Base-by-base conservation (phyloP, 2,888 invertebrate species). In the Acronicta leporina region DNA sequence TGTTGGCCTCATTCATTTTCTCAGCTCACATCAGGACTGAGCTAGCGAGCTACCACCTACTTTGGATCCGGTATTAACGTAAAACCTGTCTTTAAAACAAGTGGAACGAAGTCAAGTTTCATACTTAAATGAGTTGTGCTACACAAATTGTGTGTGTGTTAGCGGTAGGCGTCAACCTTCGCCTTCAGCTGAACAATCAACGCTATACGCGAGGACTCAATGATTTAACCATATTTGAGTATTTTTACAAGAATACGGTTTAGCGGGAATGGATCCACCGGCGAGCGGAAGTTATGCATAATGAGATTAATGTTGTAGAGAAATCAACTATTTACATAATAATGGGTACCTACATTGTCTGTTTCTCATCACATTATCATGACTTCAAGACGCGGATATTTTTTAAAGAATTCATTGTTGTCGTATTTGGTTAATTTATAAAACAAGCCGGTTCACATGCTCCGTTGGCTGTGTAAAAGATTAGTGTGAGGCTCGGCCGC, bases 321-420 rank as follows among this genome's bases (percentile, higher is more conserved):
- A 68, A 63, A 60, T 55, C 53, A 55, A 65, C 47, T 58, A 66
- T 78, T 69, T 69, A 63, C 72, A 75, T 77, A 68, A 76, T 68
- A 72, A 77, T 66, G 40, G 61, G 44, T 59, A 47, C n/a, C n/a
- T n/a, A 49, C 55, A 50, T 44, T 40, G 46, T 35, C 35, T 33
- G 57, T 33, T 73, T 75, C 75, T 64, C 75, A 66, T 58, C 61
- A 48, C 68, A 51, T 63, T 61, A 60, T 47, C 11, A 44, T 44
- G 27, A 54, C 58, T 56, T 41, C 15, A 33, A 20, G 58, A 45
- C 45, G 47, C 44, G 40, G 27, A 40, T 59, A 14, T 46, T 41
- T 47, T 67, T 65, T 46, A 40, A 10, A 62, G 60, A 71, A 61
- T 56, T 60, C 62, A 56, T 71, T 74, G 59, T 75, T 62, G 38